Conservation (phyloP, 1,140 invertebrate genomes). For the Pristionchus pacificus region DNA sequence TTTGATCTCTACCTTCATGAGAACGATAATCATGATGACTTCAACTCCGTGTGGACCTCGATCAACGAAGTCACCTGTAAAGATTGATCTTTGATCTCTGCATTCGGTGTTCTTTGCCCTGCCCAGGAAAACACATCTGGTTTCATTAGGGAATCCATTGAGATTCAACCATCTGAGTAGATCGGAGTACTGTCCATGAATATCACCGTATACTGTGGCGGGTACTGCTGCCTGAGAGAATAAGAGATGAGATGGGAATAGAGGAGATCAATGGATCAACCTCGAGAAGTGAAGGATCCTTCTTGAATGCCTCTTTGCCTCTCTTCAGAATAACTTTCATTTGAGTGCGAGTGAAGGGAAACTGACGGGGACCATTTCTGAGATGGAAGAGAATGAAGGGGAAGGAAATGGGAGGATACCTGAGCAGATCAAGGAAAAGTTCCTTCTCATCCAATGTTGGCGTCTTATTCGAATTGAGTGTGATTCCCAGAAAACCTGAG, state of each 20-base stretch:
- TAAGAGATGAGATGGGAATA: too few relatives aligned
- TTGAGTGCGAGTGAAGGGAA: not conserved
- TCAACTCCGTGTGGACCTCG: not conserved
- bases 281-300: not conserved
- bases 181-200: not conserved
- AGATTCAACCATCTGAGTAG: not conserved
- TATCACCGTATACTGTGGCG: not conserved
- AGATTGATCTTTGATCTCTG: too few relatives aligned
- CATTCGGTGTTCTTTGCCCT: not conserved
- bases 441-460: not conserved
- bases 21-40: not conserved
- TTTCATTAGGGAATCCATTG: not conserved
- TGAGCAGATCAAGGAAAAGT: not conserved
- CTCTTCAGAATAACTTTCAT: not conserved
- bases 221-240: not conserved
- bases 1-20: not conserved
- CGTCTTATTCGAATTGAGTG: not conserved
- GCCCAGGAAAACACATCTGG: not conserved
- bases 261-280: not conserved
- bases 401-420: not conserved
- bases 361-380: not conserved
- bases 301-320: not conserved
- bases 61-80: not conserved
- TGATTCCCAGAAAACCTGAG: not conserved
- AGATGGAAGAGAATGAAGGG: not conserved